These are phyloP conservation scores for Villa cingulata DNA, from an alignment of 2,888 invertebrate genomes.

Conservation along the genomic window DNA sequence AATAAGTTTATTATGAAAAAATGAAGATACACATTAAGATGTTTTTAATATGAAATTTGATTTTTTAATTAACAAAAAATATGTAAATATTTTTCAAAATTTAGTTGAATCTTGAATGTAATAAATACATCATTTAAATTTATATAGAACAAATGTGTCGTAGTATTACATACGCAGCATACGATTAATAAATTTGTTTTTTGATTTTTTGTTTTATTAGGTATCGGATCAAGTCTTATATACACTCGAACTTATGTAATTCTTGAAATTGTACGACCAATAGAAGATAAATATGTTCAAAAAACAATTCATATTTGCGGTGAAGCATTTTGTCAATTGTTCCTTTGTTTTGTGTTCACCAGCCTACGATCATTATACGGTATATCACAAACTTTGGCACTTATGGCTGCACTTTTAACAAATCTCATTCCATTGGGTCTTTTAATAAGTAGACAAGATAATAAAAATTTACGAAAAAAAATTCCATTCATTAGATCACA, in stretches of 20 bases:
- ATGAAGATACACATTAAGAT: no score
- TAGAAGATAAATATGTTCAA: slow-evolving; percentile 33
- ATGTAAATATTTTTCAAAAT: no score
- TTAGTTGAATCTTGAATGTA: no score
- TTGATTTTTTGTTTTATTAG: slow-evolving; percentile 14
- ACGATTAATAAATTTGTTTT: no score
- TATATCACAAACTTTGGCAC: slow-evolving; percentile 30
- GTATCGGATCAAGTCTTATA: slow-evolving; percentile 31
- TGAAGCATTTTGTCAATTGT: slow-evolving; percentile 34
- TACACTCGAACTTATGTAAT: slow-evolving; percentile 32
- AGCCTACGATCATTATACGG: slow-evolving; percentile 33
- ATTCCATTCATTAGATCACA: slow-evolving; percentile 24
- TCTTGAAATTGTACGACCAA: slow-evolving; percentile 33
- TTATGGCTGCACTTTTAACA: slow-evolving; percentile 32
- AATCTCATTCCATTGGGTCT: slow-evolving; percentile 32
- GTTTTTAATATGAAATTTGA: no score
- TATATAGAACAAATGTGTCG: no score
- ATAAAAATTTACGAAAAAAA: slow-evolving; percentile 5
- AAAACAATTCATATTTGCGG: slow-evolving; percentile 33
- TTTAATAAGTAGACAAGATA: slow-evolving; percentile 30
- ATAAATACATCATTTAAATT: no score
- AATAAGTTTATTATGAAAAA: no score
- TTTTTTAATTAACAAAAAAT: no score
- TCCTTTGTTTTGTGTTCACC: slow-evolving; percentile 33
- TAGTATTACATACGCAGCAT: no score